Conservation (phyloP, 2,888 invertebrate species). For the Ormyrus pomaceus region DNA sequence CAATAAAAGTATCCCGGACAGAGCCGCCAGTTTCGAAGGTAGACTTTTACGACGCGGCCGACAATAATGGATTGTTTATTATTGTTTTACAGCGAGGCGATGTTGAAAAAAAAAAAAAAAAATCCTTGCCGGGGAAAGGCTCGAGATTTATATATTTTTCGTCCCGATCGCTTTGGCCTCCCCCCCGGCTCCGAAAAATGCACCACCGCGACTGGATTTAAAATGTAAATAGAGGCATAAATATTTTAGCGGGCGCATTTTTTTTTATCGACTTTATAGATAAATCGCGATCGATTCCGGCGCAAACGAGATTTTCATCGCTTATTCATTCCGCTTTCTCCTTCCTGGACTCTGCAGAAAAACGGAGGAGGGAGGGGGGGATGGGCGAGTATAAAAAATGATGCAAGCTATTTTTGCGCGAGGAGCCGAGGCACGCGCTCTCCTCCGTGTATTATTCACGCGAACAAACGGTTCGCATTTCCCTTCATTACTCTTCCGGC, state of each 20-base stretch:
- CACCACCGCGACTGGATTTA: conserved; percentile 58
- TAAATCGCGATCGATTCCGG: conserved; percentile 24
- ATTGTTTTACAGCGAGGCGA: conserved; percentile 37
- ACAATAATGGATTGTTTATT: conserved; percentile 50
- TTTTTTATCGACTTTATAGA: conserved; percentile 30
- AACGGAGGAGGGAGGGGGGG: background rate
- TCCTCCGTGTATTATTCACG: conserved; percentile 30
- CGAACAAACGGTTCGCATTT: conserved; percentile 23
- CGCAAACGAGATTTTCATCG: conserved; percentile 45
- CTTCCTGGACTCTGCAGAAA: background rate
- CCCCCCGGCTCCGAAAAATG: conserved; percentile 28
- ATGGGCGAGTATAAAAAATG: conserved; percentile 4
- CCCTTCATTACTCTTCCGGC: conserved; percentile 40
- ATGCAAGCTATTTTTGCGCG: conserved; percentile 18
- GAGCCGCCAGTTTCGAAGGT: conserved; percentile 15
- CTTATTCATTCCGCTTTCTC: conserved; percentile 22
- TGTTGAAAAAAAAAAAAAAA: background rate
- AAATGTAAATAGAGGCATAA: conserved; percentile 69
- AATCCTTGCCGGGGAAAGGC: conserved; percentile 9
- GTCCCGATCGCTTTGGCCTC: background rate
- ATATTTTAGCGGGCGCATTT: conserved; percentile 63
- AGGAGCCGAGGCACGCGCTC: background rate
- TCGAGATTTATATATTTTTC: conserved; percentile 47
- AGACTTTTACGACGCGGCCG: conserved; percentile 32
- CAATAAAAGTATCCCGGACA: conserved; percentile 16